Conservation (phyloP, 1,140 invertebrate species). For the Meloidogyne exigua region DNA sequence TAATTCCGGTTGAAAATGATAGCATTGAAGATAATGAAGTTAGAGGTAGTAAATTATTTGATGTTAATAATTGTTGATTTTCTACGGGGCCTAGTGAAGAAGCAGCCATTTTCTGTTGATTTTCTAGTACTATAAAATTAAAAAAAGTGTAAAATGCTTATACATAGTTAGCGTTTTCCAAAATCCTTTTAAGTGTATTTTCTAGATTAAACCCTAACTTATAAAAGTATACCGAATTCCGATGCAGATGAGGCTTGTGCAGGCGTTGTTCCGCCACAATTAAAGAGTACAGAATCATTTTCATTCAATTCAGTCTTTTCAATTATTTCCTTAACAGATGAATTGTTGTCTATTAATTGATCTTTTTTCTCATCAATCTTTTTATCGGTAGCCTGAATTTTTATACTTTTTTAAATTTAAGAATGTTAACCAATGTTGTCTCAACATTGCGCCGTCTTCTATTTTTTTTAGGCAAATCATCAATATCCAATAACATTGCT, state of each 20-base stretch:
- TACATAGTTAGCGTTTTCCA: no score
- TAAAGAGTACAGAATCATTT: neutral
- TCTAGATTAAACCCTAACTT: no score
- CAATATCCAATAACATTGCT: slow-evolving; percentile 46
- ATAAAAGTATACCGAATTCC: neutral
- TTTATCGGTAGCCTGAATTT: neutral
- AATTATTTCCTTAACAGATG: neutral
- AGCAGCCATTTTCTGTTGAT: neutral
- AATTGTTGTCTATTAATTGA: neutral
- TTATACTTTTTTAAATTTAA: neutral
- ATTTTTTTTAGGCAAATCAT: slow-evolving; percentile 44
- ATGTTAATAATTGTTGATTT: neutral
- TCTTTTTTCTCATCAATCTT: neutral
- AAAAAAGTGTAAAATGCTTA: no score
- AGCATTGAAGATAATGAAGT: neutral
- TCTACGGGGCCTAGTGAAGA: neutral
- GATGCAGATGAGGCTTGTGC: neutral
- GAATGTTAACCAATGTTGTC: slow-evolving; percentile 12
- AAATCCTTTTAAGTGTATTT: no score
- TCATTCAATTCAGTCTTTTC: neutral
- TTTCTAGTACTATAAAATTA: neutral
- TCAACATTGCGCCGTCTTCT: slow-evolving; percentile 20
- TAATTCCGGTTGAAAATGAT: neutral
- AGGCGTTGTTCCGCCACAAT: neutral
- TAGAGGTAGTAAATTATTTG: neutral